Evolutionary conservation across 2,888 invertebrate species (phyloP).

Genomic region (Phasia obesa): DNA sequence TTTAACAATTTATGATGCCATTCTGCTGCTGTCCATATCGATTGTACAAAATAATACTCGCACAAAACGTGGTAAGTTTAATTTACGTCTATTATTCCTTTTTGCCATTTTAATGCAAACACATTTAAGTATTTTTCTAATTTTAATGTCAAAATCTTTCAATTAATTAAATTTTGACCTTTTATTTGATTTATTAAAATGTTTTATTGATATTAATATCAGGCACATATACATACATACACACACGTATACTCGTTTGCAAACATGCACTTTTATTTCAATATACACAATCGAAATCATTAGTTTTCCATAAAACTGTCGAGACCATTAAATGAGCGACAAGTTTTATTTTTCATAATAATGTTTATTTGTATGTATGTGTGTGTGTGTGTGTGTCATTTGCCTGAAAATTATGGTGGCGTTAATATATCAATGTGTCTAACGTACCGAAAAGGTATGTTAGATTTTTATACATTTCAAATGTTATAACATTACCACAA

Average conservation of each 20-base stretch:
- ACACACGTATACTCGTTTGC: background rate
- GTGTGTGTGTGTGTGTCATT: background rate
- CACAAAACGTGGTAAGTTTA: conserved; percentile 29
- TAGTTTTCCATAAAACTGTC: conserved; percentile 67
- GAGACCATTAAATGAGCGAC: conserved; percentile 66
- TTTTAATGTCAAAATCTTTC: conserved; percentile 63
- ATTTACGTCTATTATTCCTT: conserved; percentile 22
- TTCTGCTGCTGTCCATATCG: conserved; percentile 11
- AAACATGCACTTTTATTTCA: conserved; percentile 48
- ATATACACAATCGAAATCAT: conserved; percentile 62
- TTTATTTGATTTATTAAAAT: conserved; percentile 64
- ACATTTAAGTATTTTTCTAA: conserved; percentile 30
- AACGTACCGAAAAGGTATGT: conserved; percentile 60
- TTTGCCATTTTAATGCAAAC: conserved; percentile 14
- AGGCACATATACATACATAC: background rate
- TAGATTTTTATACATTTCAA: conserved; percentile 60
- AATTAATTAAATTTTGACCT: conserved; percentile 63
- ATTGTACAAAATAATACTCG: background rate
- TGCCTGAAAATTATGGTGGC: conserved; percentile 63
- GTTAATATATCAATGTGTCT: conserved; percentile 69
- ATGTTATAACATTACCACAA: conserved; percentile 58
- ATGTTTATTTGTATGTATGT: background rate
- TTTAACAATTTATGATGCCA: conserved; percentile 41
- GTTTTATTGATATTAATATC: conserved; percentile 59
- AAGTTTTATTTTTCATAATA: conserved; percentile 29